These are phyloP conservation scores for Chouioia cunea DNA, from an alignment of 2,888 invertebrate genomes.

Conservation along the genomic window DNA sequence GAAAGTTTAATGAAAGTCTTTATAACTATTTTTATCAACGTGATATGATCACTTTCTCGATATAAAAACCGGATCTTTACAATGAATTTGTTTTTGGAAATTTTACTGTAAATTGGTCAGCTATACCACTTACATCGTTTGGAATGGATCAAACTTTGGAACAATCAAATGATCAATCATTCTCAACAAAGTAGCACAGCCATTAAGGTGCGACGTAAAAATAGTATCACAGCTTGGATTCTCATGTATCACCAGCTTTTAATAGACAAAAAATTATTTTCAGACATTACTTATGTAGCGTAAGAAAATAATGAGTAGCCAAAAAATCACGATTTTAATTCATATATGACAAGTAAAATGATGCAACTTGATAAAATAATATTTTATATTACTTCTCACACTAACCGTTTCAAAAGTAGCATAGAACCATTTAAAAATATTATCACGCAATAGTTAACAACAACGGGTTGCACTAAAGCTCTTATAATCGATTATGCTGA, in stretches of 20 bases:
- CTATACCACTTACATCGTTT: constrained; percentile 1
- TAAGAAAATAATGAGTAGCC: no score
- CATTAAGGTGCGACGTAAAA: neutral
- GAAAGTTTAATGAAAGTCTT: no score
- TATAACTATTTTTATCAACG: no score
- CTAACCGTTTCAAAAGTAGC: constrained; percentile 3
- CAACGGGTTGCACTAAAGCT: neutral
- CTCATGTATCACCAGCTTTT: no score
- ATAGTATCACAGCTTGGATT: no score
- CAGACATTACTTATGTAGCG: no score
- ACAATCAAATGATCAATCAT: constrained; percentile 1
- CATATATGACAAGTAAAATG: no score
- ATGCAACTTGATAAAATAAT: no score
- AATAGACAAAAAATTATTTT: no score
- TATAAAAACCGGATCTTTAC: neutral
- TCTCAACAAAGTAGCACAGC: neutral
- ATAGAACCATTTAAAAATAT: constrained; percentile 15
- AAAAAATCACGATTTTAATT: no score
- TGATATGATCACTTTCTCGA: neutral
- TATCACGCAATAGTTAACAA: constrained; percentile 15
- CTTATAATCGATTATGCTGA: no score
- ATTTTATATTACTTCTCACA: no score
- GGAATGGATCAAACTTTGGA: neutral
- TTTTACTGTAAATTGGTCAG: neutral
- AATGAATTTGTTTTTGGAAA: neutral